Evolutionary conservation across 2,113 vertebrate genomes (phyloP).

Genomic region (Urocolius indicus): DNA sequence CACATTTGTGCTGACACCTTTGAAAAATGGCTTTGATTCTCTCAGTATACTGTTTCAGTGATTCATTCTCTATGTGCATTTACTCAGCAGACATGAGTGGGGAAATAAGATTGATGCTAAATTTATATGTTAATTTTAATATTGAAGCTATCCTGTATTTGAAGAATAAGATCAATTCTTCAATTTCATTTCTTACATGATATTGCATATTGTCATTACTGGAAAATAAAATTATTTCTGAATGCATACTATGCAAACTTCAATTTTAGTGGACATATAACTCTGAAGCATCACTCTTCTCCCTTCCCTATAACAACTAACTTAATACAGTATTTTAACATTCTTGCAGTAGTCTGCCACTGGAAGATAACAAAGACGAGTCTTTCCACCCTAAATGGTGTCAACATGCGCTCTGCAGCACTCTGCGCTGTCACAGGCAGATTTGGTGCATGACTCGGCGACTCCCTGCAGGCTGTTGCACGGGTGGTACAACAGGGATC

Average conservation of each 20-base stretch:
- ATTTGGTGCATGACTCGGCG: background rate
- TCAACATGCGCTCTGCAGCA: background rate
- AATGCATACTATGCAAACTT: slow-evolving; percentile 73
- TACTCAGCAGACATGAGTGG: slow-evolving; percentile 67
- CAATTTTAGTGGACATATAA: slow-evolving; percentile 66
- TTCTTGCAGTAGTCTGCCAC: slow-evolving; percentile 14
- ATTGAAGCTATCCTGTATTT: slow-evolving; percentile 78
- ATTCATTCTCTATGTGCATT: slow-evolving; percentile 79
- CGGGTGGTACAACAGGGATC: background rate
- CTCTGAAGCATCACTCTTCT: slow-evolving; percentile 39
- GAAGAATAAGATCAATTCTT: slow-evolving; percentile 80
- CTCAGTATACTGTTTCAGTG: slow-evolving; percentile 71
- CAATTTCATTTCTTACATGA: slow-evolving; percentile 80
- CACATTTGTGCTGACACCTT: slow-evolving; percentile 57
- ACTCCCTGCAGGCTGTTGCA: background rate
- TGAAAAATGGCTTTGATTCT: slow-evolving; percentile 78
- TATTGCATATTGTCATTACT: slow-evolving; percentile 73
- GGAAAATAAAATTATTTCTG: slow-evolving; percentile 75
- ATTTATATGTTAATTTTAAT: slow-evolving; percentile 87
- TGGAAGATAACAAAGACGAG: background rate
- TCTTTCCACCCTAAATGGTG: background rate
- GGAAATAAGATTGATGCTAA: slow-evolving; percentile 80
- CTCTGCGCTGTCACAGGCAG: background rate
- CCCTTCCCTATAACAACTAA: slow-evolving; percentile 12
- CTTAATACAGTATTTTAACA: slow-evolving; percentile 10